A percentile compares a stretch with the other conserved stretches of the same genome.
Evolutionary conservation across 1,140 invertebrate species (phyloP).

Genomic region (Hyles vespertilio): DNA sequence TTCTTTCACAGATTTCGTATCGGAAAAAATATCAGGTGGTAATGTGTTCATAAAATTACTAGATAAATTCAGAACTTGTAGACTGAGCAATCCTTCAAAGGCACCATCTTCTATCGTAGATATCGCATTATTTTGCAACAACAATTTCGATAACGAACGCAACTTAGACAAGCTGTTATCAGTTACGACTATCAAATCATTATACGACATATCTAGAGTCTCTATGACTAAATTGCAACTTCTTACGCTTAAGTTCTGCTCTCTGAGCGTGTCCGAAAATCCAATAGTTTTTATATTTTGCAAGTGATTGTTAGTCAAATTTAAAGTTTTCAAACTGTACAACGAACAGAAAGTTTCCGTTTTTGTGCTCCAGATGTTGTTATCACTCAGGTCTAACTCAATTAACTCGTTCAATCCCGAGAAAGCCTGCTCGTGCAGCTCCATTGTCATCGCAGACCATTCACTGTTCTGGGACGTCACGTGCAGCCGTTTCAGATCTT

Average conservation of each 20-base stretch:
- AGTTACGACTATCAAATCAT: constrained; percentile 82
- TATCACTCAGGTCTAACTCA: constrained; percentile 84
- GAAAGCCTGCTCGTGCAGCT: constrained; percentile 83
- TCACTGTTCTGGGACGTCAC: constrained; percentile 87
- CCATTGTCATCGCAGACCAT: constrained; percentile 87
- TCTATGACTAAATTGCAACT: constrained; percentile 81
- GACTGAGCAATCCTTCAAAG: constrained; percentile 79
- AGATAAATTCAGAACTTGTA: constrained; percentile 85
- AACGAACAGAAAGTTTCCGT: constrained; percentile 85
- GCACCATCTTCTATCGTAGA: constrained; percentile 83
- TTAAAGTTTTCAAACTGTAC: constrained; percentile 81
- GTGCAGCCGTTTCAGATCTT: constrained; percentile 80
- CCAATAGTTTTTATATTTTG: constrained; percentile 84
- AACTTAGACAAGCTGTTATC: constrained; percentile 83
- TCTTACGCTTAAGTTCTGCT: constrained; percentile 70
- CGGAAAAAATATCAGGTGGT: constrained; percentile 84
- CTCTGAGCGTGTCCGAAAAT: constrained; percentile 79
- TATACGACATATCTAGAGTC: constrained; percentile 84
- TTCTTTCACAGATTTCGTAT: constrained; percentile 80
- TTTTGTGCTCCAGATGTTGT: constrained; percentile 88
- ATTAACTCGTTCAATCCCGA: constrained; percentile 81
- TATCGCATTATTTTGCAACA: constrained; percentile 85
- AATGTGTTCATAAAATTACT: constrained; percentile 85
- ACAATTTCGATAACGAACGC: constrained; percentile 79
- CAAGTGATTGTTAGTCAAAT: constrained; percentile 86